Evolutionary conservation across 2,797 vertebrate genomes (phyloP).

Genomic region (Sphenopsis melanotis): DNA sequence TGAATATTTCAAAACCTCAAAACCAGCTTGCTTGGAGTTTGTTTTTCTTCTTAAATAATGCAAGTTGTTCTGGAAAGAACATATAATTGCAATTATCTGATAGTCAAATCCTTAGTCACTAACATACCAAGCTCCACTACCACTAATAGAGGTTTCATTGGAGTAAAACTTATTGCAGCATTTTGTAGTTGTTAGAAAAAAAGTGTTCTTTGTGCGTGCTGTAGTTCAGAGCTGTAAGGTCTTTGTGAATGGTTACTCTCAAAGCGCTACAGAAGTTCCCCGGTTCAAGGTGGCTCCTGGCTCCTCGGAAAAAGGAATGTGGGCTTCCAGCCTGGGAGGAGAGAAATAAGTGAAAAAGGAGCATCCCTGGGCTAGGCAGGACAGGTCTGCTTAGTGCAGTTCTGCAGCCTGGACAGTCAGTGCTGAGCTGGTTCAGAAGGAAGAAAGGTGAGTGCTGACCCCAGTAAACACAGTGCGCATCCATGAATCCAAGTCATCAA

Average conservation of each 20-base stretch:
- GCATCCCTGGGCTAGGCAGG: conserved; percentile 21
- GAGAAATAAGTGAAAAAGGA: conserved; percentile 56
- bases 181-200: conserved; percentile 53
- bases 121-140: not conserved
- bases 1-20: conserved; percentile 26
- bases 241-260: conserved; percentile 64
- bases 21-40: conserved; percentile 37
- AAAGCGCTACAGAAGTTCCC: conserved; percentile 58
- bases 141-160: not conserved
- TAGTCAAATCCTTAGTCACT: not conserved
- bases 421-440: not conserved
- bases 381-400: not conserved
- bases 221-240: conserved; percentile 61
- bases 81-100: not conserved
- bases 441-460: conserved; percentile 4
- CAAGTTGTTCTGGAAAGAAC: conserved; percentile 25
- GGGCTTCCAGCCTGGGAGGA: conserved; percentile 57
- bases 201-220: conserved; percentile 56
- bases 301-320: conserved; percentile 57
- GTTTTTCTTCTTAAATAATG: conserved; percentile 47
- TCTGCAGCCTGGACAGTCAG: not conserved
- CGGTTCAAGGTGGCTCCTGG: conserved; percentile 50
- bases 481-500: not conserved
- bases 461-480: not conserved
- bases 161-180: conserved; percentile 36